Evolutionary conservation across 1,140 invertebrate species (phyloP).

Genomic region (Lineus longissimus): DNA sequence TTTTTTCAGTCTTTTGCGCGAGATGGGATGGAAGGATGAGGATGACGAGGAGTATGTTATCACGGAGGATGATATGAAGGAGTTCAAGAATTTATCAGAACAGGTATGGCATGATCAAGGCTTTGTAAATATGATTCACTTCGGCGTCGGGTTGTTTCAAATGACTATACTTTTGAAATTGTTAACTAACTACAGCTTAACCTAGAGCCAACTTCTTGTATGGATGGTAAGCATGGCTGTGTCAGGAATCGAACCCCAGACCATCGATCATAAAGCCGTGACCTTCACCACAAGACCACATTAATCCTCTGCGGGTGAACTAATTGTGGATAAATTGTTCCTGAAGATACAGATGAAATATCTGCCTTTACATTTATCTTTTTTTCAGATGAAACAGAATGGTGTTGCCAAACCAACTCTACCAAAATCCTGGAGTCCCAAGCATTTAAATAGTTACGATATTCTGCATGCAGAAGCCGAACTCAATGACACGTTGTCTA

Average conservation of each 20-base stretch:
- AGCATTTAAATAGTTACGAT: conserved; percentile 1
- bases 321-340: not conserved
- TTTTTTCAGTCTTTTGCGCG: conserved; percentile 41
- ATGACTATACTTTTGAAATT: too few relatives aligned
- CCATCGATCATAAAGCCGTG: too few relatives aligned
- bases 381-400: not conserved
- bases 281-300: too few relatives aligned
- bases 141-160: too few relatives aligned
- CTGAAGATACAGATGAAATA: not conserved
- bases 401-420: not conserved
- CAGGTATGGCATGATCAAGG: too few relatives aligned
- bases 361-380: not conserved
- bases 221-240: not conserved
- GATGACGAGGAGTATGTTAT: conserved; percentile 51
- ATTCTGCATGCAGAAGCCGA: not conserved
- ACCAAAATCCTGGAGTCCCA: not conserved
- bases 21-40: conserved; percentile 54
- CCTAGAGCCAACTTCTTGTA: not conserved
- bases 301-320: too few relatives aligned
- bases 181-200: too few relatives aligned
- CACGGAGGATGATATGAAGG: conserved; percentile 52
- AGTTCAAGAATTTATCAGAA: conserved; percentile 46
- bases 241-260: too few relatives aligned
- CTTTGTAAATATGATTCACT: too few relatives aligned
- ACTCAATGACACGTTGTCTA: not conserved